Base-by-base conservation (phyloP, 23 tunicate species). In the Corella eumyota region DNA sequence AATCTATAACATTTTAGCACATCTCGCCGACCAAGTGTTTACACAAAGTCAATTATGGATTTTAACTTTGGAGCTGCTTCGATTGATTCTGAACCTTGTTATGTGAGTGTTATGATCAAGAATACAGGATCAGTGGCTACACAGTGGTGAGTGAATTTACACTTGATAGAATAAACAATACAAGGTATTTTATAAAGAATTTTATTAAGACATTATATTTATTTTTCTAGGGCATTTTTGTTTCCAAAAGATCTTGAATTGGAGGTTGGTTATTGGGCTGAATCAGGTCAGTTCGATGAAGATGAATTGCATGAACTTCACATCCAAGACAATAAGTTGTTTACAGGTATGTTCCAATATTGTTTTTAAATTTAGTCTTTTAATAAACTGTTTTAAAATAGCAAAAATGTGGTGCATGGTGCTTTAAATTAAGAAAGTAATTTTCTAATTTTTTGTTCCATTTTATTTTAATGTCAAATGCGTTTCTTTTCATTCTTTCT, bases 21-120 rank as follows among this genome's bases (percentile, higher is more conserved):
- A 3, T 26, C 79, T 11, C 56, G 96, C 34, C 70, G 88, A 32
- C 96, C 96, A 23, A 72, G 73, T 38, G 69, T 81, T 15, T 73
- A 56, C 62, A 74, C 96, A 11, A 58, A 75, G 21, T 88, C 96
- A 3, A 73, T 78, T 30, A 33, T 88, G 77, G 96, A 78, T 4
- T 88, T 88, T 67, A 88, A 88, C 64, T 88, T 88, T 36, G 96
- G 96, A 23, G 96, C 96, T 25, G 88, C 87, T 20, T 81, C 90
- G 3, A 62, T 88, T 0, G 81, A 51, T 49, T 70, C 87, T 0
- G 96, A 78, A 48, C 69, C 82, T 23, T 74, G 83, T 54, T 63
- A 66, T 40, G 78, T 88, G 30, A 79, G 75, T 35, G 34, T 88
- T 62, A 68, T 88, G 77, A 66, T 88, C 22, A 67, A 79, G 37